phyloP scores from a whole-genome alignment of 2,888 invertebrate species.

The Microplitis deprimator region DNA sequence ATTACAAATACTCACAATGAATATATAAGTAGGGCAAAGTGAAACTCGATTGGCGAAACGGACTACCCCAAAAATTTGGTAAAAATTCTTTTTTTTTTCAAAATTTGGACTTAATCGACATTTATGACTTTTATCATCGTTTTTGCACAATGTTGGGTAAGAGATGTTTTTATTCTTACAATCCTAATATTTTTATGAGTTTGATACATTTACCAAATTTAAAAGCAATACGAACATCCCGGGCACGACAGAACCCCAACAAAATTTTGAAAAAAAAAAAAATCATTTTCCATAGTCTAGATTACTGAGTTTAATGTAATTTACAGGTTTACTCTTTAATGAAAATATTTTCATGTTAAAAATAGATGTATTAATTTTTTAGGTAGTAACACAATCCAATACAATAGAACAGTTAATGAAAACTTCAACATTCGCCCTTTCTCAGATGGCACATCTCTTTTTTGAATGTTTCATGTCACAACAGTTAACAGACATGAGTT shows the following conservation, averaged over 20 bases:
- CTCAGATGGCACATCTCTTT: constrained; percentile 6
- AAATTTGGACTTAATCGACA: too few species aligned
- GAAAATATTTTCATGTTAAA: background rate
- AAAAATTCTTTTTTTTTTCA: too few species aligned
- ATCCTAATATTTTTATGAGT: too few species aligned
- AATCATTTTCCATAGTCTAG: background rate
- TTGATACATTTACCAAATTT: too few species aligned
- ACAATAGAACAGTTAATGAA: background rate
- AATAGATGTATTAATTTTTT: background rate
- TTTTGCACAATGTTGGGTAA: too few species aligned
- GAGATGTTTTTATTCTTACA: too few species aligned
- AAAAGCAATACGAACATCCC: too few species aligned
- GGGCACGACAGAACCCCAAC: too few species aligned
- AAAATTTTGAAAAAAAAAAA: background rate
- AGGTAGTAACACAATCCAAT: background rate
- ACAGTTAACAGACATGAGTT: constrained; percentile 31
- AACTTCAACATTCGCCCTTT: background rate
- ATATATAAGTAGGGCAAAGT: background rate
- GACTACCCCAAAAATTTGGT: too few species aligned
- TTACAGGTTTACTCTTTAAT: background rate
- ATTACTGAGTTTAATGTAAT: too few species aligned
- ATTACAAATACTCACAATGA: too few species aligned
- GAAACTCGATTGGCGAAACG: background rate
- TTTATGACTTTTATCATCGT: too few species aligned
- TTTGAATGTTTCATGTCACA: constrained; percentile 32